Percentiles rank a stretch among this genome's conserved stretches.
Conservation (phyloP, 37 sponge, comb jelly and placozoan species). For the Chondrilla cf. caribensis region DNA sequence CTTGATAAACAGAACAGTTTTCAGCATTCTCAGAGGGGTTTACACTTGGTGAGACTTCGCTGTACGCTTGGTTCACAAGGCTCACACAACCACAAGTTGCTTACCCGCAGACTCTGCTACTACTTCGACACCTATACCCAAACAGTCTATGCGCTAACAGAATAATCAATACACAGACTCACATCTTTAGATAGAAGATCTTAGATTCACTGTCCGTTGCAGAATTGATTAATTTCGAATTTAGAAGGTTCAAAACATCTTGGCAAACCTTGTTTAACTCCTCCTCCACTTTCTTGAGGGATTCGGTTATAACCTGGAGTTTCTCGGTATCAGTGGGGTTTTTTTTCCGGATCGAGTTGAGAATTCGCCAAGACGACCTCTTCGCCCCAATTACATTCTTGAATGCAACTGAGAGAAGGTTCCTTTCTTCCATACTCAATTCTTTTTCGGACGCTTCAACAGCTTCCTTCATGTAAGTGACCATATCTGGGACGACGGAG, state of each 20-base stretch:
- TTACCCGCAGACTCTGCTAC: no score
- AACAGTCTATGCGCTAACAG: no score
- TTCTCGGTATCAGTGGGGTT: not conserved
- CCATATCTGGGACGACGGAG: constrained; percentile 68
- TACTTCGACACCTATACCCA: no score
- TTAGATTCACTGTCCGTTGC: constrained; percentile 29
- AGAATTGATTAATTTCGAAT: constrained; percentile 12
- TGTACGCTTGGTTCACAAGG: no score
- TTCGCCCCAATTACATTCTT: constrained; percentile 82
- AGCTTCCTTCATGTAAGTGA: constrained; percentile 29
- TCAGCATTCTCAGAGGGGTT: no score
- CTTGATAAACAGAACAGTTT: no score
- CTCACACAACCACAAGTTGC: no score
- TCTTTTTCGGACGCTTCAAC: not conserved
- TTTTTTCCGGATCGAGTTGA: constrained; percentile 58
- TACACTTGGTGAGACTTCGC: no score
- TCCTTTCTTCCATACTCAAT: constrained; percentile 54
- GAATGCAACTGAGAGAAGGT: constrained; percentile 82
- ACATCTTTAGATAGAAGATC: constrained; percentile 66
- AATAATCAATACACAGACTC: no score
- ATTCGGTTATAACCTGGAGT: constrained; percentile 12
- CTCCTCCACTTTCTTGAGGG: constrained; percentile 60
- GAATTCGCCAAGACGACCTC: constrained; percentile 73
- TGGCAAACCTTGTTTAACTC: constrained; percentile 73
- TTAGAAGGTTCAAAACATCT: constrained; percentile 46